A percentile compares a stretch with the other conserved stretches of the same genome.
These are phyloP conservation scores for silkworm (Bombyx mori) DNA, from an alignment of 1,140 invertebrate species.

Conservation along the genomic window DNA sequence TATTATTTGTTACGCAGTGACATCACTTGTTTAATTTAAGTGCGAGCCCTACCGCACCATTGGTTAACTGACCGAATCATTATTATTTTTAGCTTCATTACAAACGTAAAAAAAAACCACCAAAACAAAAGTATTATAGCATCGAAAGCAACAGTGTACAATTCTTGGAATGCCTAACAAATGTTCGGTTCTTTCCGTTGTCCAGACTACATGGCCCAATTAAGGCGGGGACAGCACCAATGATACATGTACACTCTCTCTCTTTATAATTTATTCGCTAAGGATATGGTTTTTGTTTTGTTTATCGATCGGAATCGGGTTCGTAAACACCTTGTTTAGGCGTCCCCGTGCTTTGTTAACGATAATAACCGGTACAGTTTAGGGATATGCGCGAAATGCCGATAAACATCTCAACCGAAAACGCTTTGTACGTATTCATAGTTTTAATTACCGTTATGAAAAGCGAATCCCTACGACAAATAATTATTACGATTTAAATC, in stretches of 20 bases:
- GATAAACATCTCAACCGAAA: slow-evolving; percentile 6
- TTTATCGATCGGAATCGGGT: slow-evolving; percentile 52
- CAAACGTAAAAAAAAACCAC: too few relatives aligned
- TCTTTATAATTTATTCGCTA: slow-evolving; percentile 65
- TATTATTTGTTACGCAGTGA: too few relatives aligned
- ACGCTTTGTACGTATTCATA: background rate
- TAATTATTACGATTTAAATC: too few relatives aligned
- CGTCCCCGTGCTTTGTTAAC: slow-evolving; percentile 41
- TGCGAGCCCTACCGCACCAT: too few relatives aligned
- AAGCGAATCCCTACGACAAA: background rate
- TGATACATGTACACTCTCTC: slow-evolving; percentile 17
- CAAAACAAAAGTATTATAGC: background rate
- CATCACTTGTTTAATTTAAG: too few relatives aligned
- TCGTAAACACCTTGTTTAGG: slow-evolving; percentile 66
- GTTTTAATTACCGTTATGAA: background rate
- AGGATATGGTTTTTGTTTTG: slow-evolving; percentile 45
- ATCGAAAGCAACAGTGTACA: slow-evolving; percentile 53
- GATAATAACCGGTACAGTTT: slow-evolving; percentile 27
- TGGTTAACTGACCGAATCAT: too few relatives aligned
- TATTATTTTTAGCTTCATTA: too few relatives aligned
- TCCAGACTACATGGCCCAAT: slow-evolving; percentile 58
- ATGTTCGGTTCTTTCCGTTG: slow-evolving; percentile 61
- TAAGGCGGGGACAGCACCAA: slow-evolving; percentile 41
- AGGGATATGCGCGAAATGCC: slow-evolving; percentile 15
- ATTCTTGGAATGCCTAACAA: slow-evolving; percentile 68